phyloP scores from a whole-genome alignment of 2,888 invertebrate genomes.

The Conus canariensis region DNA sequence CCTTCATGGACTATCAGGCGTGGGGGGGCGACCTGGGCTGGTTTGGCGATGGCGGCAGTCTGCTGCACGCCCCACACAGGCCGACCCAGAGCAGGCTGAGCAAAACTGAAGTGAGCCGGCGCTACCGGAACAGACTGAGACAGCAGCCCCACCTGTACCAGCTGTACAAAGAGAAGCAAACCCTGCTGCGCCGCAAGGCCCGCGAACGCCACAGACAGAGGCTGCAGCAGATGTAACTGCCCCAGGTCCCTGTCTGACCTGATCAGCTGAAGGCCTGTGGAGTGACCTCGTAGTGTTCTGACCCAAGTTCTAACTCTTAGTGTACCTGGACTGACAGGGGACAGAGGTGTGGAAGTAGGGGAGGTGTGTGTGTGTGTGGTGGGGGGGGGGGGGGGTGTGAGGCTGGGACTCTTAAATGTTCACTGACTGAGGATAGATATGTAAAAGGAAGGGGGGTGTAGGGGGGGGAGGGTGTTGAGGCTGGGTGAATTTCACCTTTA shows the following conservation, averaged over 20 bases:
- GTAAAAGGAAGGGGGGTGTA: too few species aligned
- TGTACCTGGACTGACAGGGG: too few species aligned
- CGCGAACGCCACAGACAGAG: not conserved
- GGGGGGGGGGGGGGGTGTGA: too few species aligned
- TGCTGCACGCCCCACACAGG: not conserved
- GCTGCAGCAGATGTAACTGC: not conserved
- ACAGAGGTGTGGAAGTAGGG: too few species aligned
- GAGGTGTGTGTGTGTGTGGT: too few species aligned
- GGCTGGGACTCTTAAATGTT: too few species aligned
- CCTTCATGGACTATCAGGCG: not conserved
- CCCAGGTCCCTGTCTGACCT: not conserved
- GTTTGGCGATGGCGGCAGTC: not conserved
- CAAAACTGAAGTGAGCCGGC: conserved; percentile 21
- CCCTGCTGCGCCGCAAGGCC: conserved; percentile 21
- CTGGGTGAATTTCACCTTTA: too few species aligned
- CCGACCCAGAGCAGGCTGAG: not conserved
- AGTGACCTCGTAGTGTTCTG: too few species aligned
- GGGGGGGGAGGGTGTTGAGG: too few species aligned
- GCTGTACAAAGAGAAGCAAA: conserved; percentile 30
- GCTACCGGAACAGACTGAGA: conserved; percentile 16
- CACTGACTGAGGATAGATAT: too few species aligned
- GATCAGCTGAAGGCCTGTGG: too few species aligned
- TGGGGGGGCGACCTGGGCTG: not conserved
- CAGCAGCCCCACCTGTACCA: conserved; percentile 24
- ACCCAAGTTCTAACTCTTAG: too few species aligned